Evolutionary conservation across 2,888 invertebrate species (phyloP), one percentile per base, ranked within the genome.

Genomic region (Cosmopolites sordidus): DNA sequence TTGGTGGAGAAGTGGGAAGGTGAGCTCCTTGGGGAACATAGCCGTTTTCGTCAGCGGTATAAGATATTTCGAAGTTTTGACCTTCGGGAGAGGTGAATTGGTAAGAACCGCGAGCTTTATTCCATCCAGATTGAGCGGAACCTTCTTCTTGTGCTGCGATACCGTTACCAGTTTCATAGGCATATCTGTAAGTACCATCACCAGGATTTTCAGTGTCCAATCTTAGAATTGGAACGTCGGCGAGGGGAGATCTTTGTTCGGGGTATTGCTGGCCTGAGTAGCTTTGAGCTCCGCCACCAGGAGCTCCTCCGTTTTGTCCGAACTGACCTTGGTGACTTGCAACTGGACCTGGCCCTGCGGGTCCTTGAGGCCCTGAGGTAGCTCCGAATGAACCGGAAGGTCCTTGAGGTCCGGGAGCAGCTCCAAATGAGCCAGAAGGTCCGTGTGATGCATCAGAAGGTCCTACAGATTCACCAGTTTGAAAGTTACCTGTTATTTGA

Each of bases 31-130:
- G 78, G 5, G 84, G 82, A 66, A 82, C 81, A 76, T 77, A 84
- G 48, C 85, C 85, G 60, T 84, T 84, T 69, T 86, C 86, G 66
- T 86, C 81, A 48, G 87, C 86, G 16, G 80, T 72, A 73, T 86
- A 87, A 1, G 76, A 74, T 51, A 86, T 66, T 60, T 80, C 58
- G 39, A 64, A 61, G 48, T 60, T 64, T 54, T 66, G 60, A 15
- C 68, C 68, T 51, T 68, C 68, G 17, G 67, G 67, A 5, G 67
- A 61, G 22, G 65, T 66, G 59, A 65, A 68, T 6, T 58, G 54
- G 60, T 61, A 68, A 2, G 62, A 60, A 3, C 68, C 68, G 57
- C 64, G 62, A 6, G 64, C 66, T 30, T 58, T 53, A 41, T 54
- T 58, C 41, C 61, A 62, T 6, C 57, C 60, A 9, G 79, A 68